These are phyloP conservation scores for Carassius gibelio DNA, from an alignment of 2,113 vertebrate species.

Conservation along the genomic window DNA sequence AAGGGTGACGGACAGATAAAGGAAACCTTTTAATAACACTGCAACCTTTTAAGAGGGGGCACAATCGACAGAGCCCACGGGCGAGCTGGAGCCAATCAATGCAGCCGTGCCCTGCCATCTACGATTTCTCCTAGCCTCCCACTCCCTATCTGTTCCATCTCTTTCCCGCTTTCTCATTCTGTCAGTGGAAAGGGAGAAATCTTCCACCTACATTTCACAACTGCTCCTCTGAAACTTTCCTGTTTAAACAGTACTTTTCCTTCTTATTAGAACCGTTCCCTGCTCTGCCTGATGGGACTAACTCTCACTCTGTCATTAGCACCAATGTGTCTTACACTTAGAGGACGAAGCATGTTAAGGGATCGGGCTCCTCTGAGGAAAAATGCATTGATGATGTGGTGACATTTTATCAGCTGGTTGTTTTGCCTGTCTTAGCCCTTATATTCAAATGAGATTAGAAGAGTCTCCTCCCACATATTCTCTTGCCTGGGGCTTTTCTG, in stretches of 20 bases:
- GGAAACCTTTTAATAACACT: slow-evolving; percentile 56
- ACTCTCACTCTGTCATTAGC: slow-evolving; percentile 31
- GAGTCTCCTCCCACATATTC: slow-evolving; percentile 34
- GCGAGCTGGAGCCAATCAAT: slow-evolving; percentile 50
- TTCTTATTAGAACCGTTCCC: background rate
- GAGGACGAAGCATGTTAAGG: background rate
- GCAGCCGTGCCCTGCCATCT: slow-evolving; percentile 24
- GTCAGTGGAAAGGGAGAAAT: slow-evolving; percentile 38
- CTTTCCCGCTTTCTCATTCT: slow-evolving; percentile 23
- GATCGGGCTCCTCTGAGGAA: background rate
- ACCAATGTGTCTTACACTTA: slow-evolving; percentile 7
- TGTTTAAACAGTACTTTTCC: slow-evolving; percentile 28
- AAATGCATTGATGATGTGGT: background rate
- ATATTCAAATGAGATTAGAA: background rate
- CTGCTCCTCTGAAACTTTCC: slow-evolving; percentile 22
- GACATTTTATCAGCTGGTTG: slow-evolving; percentile 28
- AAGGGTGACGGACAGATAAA: slow-evolving; percentile 50
- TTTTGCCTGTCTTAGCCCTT: slow-evolving; percentile 27
- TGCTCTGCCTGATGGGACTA: slow-evolving; percentile 9
- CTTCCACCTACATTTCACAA: slow-evolving; percentile 43
- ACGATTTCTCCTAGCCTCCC: slow-evolving; percentile 17
- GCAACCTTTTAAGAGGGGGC: slow-evolving; percentile 49
- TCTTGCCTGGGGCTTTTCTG: slow-evolving; percentile 8
- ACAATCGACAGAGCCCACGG: slow-evolving; percentile 45
- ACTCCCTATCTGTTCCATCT: slow-evolving; percentile 3